Conservation (phyloP, 2,888 invertebrate species). For the Bedellia somnulentella region DNA sequence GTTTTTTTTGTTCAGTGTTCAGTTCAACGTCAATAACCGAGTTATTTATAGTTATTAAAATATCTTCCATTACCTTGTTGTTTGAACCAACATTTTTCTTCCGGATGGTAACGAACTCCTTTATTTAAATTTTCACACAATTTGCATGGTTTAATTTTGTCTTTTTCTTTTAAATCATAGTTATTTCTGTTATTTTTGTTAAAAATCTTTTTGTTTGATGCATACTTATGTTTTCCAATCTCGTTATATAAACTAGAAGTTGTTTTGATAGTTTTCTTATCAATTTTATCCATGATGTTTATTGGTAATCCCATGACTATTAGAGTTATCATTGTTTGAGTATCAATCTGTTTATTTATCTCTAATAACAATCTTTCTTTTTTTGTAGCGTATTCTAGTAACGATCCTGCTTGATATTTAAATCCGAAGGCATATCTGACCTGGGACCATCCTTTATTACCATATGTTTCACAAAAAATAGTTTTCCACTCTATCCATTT, state of each 20-base stretch:
- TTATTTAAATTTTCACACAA: slow-evolving; percentile 7
- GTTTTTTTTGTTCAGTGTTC: slow-evolving; percentile 10
- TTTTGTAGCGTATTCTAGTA: neutral
- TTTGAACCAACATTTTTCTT: slow-evolving; percentile 7
- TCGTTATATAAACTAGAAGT: neutral
- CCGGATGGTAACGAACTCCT: slow-evolving; percentile 7
- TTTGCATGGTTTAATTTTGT: neutral
- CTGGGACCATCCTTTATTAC: neutral
- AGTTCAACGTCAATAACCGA: slow-evolving; percentile 7
- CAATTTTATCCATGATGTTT: neutral
- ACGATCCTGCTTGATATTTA: neutral
- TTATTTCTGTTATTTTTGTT: neutral
- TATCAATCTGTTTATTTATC: neutral
- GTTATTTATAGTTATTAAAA: slow-evolving; percentile 6
- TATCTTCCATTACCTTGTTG: neutral
- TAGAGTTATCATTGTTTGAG: neutral
- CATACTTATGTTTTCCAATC: neutral
- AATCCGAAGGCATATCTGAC: neutral
- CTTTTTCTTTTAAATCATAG: neutral
- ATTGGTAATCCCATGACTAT: neutral
- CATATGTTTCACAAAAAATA: slow-evolving; percentile 1
- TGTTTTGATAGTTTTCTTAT: neutral
- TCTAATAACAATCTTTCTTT: slow-evolving; percentile 1
- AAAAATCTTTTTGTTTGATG: neutral
- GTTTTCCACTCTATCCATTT: neutral